Evolutionary conservation across 1,140 invertebrate species (phyloP).

Genomic region (Harpegnathos saltator): DNA sequence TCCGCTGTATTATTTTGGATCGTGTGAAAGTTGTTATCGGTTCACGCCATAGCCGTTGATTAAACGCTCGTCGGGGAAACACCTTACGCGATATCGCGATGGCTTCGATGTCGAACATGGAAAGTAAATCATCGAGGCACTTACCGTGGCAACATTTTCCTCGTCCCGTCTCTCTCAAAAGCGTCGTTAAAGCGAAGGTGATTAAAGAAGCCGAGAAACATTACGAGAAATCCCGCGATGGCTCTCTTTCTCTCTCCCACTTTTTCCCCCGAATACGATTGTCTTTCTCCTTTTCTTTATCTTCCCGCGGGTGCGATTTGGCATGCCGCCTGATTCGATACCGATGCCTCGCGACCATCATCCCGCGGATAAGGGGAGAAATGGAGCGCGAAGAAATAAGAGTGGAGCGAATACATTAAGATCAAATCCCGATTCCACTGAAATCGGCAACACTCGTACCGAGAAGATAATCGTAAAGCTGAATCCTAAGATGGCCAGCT

Average conservation of each 20-base stretch:
- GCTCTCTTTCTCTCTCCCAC: neutral
- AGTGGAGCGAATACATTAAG: slow-evolving; percentile 64
- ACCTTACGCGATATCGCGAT: neutral
- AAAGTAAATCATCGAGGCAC: slow-evolving; percentile 17
- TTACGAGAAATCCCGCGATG: slow-evolving; percentile 25
- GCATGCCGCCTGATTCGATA: slow-evolving; percentile 68
- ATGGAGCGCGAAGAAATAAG: slow-evolving; percentile 48
- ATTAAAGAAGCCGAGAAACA: slow-evolving; percentile 48
- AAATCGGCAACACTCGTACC: slow-evolving; percentile 30
- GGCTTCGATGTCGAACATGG: slow-evolving; percentile 1
- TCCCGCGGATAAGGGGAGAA: slow-evolving; percentile 50
- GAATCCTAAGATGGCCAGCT: slow-evolving; percentile 28
- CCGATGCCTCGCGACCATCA: slow-evolving; percentile 61
- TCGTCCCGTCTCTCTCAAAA: slow-evolving; percentile 15
- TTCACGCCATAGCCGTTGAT: slow-evolving; percentile 6
- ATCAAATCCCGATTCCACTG: slow-evolving; percentile 38
- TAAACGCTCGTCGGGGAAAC: slow-evolving; percentile 13
- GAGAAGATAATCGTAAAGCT: slow-evolving; percentile 39
- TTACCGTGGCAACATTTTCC: slow-evolving; percentile 16
- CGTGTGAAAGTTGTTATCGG: slow-evolving; percentile 28
- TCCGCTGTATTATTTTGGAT: slow-evolving; percentile 19
- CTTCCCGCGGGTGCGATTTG: slow-evolving; percentile 71
- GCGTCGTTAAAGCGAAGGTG: slow-evolving; percentile 38
- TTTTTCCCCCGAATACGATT: neutral
- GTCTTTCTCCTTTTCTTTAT: slow-evolving; percentile 51